These are phyloP conservation scores for Bombus difficillimus DNA, from an alignment of 1,140 invertebrate species.

Conservation along the genomic window DNA sequence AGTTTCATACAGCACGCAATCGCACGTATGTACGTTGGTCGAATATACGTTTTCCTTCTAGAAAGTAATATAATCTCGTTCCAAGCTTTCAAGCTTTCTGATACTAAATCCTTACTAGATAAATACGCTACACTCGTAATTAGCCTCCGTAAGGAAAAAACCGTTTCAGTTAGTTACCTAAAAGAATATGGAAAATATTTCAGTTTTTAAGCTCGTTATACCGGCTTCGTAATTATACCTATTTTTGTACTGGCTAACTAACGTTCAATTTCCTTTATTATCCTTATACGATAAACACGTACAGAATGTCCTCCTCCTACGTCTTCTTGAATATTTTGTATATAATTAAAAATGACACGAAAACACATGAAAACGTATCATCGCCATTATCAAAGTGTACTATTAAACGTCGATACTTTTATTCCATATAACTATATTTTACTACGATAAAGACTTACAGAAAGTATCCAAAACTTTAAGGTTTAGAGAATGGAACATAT, in stretches of 20 bases:
- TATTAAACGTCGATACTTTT: too few species aligned
- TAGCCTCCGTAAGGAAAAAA: neutral
- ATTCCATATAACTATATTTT: too few species aligned
- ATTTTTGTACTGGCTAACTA: neutral
- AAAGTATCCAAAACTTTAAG: too few species aligned
- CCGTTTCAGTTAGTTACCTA: neutral
- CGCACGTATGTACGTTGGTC: too few species aligned
- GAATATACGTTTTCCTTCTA: neutral
- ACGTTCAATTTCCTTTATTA: neutral
- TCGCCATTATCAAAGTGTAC: too few species aligned
- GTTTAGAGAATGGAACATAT: too few species aligned
- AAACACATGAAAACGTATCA: neutral
- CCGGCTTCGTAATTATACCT: constrained; percentile 8
- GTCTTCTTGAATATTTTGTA: neutral
- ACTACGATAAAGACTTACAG: too few species aligned
- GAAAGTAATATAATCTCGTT: neutral
- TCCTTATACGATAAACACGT: neutral
- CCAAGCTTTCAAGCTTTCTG: neutral
- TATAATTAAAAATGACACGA: neutral
- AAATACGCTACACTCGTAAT: neutral
- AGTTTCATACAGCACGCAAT: too few species aligned
- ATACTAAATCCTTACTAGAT: neutral
- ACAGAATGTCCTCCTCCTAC: neutral
- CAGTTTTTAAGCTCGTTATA: constrained; percentile 18
- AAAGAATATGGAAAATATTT: neutral